A percentile compares a stretch with the other conserved stretches of the same genome.
These are phyloP conservation scores for Tetramorium parvispinum DNA, from an alignment of 1,140 invertebrate genomes.

Conservation along the genomic window DNA sequence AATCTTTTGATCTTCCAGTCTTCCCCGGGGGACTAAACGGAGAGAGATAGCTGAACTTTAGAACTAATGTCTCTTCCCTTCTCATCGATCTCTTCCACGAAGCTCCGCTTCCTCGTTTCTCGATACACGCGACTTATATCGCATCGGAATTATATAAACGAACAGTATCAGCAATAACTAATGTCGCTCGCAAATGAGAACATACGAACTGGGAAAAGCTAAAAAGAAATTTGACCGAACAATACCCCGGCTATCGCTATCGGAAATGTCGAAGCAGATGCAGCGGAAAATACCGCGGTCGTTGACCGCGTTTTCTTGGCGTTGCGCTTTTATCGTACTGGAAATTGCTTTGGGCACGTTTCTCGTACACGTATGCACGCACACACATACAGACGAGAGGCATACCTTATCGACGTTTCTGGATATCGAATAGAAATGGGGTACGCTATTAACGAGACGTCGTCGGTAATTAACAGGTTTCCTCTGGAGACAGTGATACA, in stretches of 20 bases:
- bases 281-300: slow-evolving; percentile 38
- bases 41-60: slow-evolving; percentile 56
- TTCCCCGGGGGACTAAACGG: slow-evolving; percentile 48
- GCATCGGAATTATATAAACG: slow-evolving; percentile 9
- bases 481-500: slow-evolving; percentile 26
- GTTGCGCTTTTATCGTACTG: slow-evolving; percentile 35
- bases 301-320: slow-evolving; percentile 39
- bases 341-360: slow-evolving; percentile 24
- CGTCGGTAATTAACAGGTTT: slow-evolving; percentile 37
- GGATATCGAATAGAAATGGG: slow-evolving; percentile 47
- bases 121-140: background rate
- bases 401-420: slow-evolving; percentile 28
- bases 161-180: slow-evolving; percentile 34
- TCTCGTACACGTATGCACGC: no score
- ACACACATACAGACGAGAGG: background rate
- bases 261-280: slow-evolving; percentile 38
- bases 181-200: slow-evolving; percentile 13
- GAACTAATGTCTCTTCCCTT: slow-evolving; percentile 36
- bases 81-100: background rate
- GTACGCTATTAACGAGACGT: slow-evolving; percentile 39
- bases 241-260: background rate
- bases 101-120: background rate
- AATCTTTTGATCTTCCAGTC: slow-evolving; percentile 68
- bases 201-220: background rate
- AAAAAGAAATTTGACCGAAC: slow-evolving; percentile 30